phyloP scores from a whole-genome alignment of 2,113 vertebrate genomes.

The Sylvia atricapilla region DNA sequence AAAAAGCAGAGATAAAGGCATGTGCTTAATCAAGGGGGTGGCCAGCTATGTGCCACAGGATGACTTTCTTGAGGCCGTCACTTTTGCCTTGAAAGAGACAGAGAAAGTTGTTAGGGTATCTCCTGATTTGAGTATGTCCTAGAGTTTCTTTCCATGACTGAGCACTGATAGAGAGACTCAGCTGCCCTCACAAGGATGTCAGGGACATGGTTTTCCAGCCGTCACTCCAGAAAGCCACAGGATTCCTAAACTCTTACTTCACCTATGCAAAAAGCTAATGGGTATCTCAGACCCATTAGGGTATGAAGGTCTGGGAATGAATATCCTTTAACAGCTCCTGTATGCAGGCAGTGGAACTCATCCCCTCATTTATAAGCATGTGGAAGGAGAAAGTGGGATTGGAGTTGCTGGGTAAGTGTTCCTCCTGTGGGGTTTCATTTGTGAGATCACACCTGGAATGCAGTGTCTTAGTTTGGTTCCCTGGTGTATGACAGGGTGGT shows the following conservation, averaged over 20 bases:
- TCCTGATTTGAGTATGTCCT: not conserved
- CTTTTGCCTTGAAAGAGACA: not conserved
- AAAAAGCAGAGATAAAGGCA: not conserved
- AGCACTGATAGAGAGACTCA: not conserved
- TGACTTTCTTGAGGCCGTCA: not conserved
- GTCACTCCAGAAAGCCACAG: not conserved
- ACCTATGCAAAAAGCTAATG: not conserved
- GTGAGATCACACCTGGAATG: not conserved
- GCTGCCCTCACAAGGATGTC: not conserved
- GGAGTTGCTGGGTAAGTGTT: not conserved
- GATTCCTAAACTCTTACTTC: not conserved
- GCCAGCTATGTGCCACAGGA: not conserved
- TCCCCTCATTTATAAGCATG: fast-evolving
- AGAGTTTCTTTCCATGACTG: not conserved
- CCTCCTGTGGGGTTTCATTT: not conserved
- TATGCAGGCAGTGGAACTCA: not conserved
- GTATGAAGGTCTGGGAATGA: not conserved
- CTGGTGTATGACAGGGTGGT: not conserved
- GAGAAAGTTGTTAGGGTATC: not conserved
- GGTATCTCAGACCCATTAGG: not conserved
- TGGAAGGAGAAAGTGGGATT: not conserved
- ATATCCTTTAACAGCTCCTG: not conserved
- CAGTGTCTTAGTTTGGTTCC: not conserved
- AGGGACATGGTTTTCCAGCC: not conserved
- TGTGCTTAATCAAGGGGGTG: fast-evolving